These are phyloP conservation scores for Sebastes steindachneri DNA, from an alignment of 2,797 vertebrate genomes.

Conservation along the genomic window DNA sequence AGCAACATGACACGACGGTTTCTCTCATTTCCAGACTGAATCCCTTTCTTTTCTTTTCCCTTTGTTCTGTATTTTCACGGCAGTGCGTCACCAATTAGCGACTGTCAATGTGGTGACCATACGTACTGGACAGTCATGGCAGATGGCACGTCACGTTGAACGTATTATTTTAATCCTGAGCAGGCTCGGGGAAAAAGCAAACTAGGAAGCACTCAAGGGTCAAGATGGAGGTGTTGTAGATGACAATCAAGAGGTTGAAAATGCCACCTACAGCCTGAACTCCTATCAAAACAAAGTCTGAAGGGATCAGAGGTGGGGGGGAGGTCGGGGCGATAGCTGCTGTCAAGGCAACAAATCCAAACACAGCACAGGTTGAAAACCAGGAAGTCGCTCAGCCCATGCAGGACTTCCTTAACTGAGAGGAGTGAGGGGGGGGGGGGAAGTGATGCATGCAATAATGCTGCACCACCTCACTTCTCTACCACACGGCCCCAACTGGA, in stretches of 20 bases:
- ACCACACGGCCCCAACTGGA: not conserved
- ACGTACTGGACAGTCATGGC: constrained; percentile 5
- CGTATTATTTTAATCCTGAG: constrained; percentile 39
- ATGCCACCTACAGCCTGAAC: not conserved
- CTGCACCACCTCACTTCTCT: constrained; percentile 1
- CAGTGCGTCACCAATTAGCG: constrained; percentile 24
- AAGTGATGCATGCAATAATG: constrained; percentile 9
- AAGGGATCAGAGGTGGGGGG: not conserved
- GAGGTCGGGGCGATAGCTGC: not conserved
- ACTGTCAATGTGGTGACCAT: constrained; percentile 57
- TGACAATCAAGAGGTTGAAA: not conserved
- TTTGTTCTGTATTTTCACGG: constrained; percentile 6
- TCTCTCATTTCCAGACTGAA: constrained; percentile 1
- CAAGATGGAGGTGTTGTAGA: constrained; percentile 10
- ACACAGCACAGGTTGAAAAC: constrained; percentile 47
- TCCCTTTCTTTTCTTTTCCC: constrained; percentile 2
- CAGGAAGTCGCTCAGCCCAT: constrained; percentile 66
- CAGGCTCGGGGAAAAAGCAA: constrained; percentile 1
- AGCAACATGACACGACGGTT: constrained; percentile 13
- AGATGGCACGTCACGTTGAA: constrained; percentile 22
- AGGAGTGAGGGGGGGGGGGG: not conserved
- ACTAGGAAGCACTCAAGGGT: not conserved
- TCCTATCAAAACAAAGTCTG: constrained; percentile 28
- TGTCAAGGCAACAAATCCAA: constrained; percentile 62
- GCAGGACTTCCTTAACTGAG: constrained; percentile 68